Percentiles rank a stretch among this genome's conserved stretches.
Conservation (phyloP, 1,140 invertebrate species). For the Drosophila trapezifrons region DNA sequence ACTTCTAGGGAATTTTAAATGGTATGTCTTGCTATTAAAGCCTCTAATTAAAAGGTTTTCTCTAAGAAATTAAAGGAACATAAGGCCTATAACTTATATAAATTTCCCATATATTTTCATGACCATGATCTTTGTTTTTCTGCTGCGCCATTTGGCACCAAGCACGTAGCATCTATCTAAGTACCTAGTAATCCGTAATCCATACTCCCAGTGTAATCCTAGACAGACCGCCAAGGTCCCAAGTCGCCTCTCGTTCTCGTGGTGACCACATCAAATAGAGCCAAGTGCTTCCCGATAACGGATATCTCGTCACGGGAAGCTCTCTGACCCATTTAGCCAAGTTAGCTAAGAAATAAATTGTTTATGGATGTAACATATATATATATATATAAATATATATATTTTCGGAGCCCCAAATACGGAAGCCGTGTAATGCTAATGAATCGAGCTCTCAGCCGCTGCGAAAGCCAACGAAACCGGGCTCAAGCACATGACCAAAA, state of each 20-base stretch:
- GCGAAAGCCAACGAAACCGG: conserved; percentile 40
- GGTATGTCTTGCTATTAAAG: neutral
- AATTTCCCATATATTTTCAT: neutral
- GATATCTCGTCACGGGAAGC: conserved; percentile 22
- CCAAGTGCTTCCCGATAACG: conserved; percentile 24
- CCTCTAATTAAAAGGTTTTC: neutral
- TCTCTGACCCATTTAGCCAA: conserved; percentile 60
- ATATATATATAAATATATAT: conserved; percentile 1
- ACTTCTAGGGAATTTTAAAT: neutral
- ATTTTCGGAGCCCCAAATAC: conserved; percentile 63
- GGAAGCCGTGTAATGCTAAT: conserved; percentile 81
- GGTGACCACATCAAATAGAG: conserved; percentile 36
- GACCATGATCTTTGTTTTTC: neutral
- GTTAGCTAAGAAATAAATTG: conserved; percentile 11
- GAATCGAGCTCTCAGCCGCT: conserved; percentile 44
- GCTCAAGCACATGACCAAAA: conserved; percentile 57
- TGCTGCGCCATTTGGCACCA: conserved; percentile 26
- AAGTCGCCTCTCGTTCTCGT: neutral
- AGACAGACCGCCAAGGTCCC: conserved; percentile 66
- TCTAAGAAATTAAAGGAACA: neutral
- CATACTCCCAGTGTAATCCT: conserved; percentile 29
- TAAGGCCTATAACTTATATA: no score
- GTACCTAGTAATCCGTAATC: conserved; percentile 13
- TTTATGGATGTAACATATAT: conserved; percentile 1
- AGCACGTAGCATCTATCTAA: neutral